Conservation (phyloP, 2,113 vertebrate species). For the Hepsetus odoe region DNA sequence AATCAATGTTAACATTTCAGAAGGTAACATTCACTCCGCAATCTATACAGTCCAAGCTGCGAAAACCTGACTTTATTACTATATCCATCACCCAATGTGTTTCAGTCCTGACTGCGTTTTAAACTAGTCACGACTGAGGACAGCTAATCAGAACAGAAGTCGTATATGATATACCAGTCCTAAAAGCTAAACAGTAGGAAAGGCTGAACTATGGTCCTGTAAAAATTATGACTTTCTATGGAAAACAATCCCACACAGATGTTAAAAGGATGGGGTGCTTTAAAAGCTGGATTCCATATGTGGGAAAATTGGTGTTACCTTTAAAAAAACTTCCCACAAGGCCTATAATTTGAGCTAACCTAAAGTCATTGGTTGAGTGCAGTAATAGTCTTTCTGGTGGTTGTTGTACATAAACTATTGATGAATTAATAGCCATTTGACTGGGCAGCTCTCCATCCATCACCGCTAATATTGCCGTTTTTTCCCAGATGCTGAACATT, state of each 20-base stretch:
- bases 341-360: background rate
- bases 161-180: too few relatives aligned
- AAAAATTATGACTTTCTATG: background rate
- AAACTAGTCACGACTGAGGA: too few relatives aligned
- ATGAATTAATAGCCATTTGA: background rate
- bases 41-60: too few relatives aligned
- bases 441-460: background rate
- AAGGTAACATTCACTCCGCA: too few relatives aligned
- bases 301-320: background rate
- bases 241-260: background rate
- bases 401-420: background rate
- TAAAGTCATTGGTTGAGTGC: background rate
- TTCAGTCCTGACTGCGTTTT: too few relatives aligned
- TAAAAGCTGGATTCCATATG: background rate
- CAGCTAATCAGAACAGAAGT: too few relatives aligned
- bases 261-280: background rate
- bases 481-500: background rate
- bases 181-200: background rate
- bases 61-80: too few relatives aligned
- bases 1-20: too few relatives aligned
- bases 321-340: background rate
- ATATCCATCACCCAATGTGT: too few relatives aligned
- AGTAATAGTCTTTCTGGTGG: background rate
- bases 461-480: background rate
- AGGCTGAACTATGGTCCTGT: background rate